Percentiles rank a stretch among this genome's conserved stretches.
Evolutionary conservation across 2,113 vertebrate genomes (phyloP).

Genomic region (Brachypteracias leptosomus): DNA sequence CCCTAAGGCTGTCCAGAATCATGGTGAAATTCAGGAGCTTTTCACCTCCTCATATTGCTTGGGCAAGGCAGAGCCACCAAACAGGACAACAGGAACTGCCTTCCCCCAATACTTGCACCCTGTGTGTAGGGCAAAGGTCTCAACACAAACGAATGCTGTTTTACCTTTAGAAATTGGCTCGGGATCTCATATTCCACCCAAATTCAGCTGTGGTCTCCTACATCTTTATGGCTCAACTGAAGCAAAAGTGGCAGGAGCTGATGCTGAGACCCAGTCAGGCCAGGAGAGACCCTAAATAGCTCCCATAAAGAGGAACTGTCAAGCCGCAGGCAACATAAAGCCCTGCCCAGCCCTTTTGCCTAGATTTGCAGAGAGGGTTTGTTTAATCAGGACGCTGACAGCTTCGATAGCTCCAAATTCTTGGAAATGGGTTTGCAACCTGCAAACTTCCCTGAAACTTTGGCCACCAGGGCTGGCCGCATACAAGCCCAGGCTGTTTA

Average conservation of each 20-base stretch:
- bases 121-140: background rate
- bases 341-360: background rate
- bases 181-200: background rate
- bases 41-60: background rate
- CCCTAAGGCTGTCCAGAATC: background rate
- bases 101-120: background rate
- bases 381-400: background rate
- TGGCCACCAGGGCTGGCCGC: background rate
- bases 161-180: background rate
- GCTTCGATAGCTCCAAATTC: background rate
- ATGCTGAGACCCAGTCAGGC: background rate
- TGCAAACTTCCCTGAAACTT: background rate
- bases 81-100: background rate
- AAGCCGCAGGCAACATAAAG: background rate
- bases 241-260: background rate
- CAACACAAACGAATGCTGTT: background rate
- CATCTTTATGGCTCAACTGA: background rate
- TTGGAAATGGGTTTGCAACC: background rate
- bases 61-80: background rate
- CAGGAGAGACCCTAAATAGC: background rate
- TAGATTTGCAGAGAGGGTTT: background rate
- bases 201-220: background rate
- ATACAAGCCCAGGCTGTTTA: background rate
- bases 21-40: background rate
- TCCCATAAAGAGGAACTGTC: background rate